These are phyloP conservation scores for Globia sparganii DNA, from an alignment of 2,888 invertebrate species.

Conservation along the genomic window DNA sequence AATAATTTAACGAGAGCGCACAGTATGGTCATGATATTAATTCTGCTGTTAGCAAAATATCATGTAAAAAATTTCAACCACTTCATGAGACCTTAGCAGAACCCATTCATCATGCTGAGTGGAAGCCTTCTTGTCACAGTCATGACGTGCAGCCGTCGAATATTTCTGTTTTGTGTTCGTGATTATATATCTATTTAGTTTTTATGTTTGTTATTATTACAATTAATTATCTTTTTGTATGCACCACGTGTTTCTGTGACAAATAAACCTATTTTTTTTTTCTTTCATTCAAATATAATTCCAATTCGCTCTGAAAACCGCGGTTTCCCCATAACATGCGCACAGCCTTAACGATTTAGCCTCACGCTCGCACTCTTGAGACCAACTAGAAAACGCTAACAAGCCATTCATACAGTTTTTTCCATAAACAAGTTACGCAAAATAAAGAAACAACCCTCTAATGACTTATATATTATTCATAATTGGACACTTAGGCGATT, in stretches of 20 bases:
- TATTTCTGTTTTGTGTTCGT: no score
- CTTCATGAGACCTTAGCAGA: not conserved
- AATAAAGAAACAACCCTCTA: constrained; percentile 80
- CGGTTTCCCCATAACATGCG: constrained; percentile 52
- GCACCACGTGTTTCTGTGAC: no score
- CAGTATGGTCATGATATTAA: no score
- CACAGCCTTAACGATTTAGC: constrained; percentile 73
- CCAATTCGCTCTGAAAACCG: constrained; percentile 44
- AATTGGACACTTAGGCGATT: constrained; percentile 79
- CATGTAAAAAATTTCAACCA: not conserved
- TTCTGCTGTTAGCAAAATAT: not conserved
- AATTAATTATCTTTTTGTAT: no score
- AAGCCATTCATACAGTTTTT: constrained; percentile 85
- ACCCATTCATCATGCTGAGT: not conserved
- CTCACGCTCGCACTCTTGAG: constrained; percentile 78
- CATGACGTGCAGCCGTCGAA: no score
- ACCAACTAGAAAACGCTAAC: constrained; percentile 84
- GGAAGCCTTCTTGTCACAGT: no score
- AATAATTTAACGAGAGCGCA: not conserved
- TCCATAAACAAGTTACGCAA: constrained; percentile 81
- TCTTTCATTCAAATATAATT: not conserved
- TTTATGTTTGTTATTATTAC: no score
- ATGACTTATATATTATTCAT: constrained; percentile 81
- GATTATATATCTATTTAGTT: no score
- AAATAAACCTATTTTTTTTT: no score